Evolutionary conservation across 2,113 vertebrate species (phyloP).

Genomic region (Desmodus rotundus): DNA sequence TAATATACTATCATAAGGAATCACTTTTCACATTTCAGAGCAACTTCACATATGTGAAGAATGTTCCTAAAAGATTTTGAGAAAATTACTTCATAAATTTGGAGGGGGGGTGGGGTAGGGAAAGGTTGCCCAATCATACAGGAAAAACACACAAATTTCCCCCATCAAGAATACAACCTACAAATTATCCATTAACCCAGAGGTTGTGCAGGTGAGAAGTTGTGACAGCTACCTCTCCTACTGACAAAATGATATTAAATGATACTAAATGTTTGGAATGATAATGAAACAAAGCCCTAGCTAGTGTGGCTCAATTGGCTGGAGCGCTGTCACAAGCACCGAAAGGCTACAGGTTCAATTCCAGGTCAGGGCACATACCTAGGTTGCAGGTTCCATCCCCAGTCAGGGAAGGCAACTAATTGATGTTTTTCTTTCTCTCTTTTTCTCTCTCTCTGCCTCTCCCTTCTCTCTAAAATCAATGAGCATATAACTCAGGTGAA

Average conservation of each 20-base stretch:
- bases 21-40: neutral
- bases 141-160: neutral
- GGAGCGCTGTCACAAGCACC: too few relatives aligned
- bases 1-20: neutral
- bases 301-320: too few relatives aligned
- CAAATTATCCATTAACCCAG: neutral
- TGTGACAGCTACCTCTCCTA: neutral
- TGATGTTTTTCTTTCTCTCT: too few relatives aligned
- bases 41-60: neutral
- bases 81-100: neutral
- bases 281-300: neutral
- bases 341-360: too few relatives aligned
- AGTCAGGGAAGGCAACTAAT: too few relatives aligned
- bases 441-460: too few relatives aligned
- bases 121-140: neutral
- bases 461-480: too few relatives aligned
- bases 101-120: too few relatives aligned
- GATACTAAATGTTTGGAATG: neutral
- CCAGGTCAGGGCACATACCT: too few relatives aligned
- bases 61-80: neutral
- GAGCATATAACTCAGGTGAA: too few relatives aligned
- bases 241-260: neutral
- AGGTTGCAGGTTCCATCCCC: too few relatives aligned
- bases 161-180: neutral
- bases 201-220: neutral